Conservation (phyloP, 1,140 invertebrate genomes). For the Caenorhabditis remanei region DNA sequence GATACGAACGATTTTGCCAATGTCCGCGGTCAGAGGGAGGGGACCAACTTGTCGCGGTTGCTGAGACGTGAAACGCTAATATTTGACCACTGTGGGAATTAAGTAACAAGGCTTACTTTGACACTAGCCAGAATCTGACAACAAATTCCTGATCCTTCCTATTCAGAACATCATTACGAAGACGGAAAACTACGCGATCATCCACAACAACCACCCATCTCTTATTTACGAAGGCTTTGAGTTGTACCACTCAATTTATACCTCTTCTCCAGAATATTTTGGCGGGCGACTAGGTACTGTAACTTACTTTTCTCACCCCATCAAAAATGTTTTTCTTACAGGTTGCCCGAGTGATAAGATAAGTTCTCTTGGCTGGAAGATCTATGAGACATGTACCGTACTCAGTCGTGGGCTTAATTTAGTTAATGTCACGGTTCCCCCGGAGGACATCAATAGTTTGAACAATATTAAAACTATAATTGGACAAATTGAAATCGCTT, state of each 20-base stretch:
- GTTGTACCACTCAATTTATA: not conserved
- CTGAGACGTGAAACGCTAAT: too few species aligned
- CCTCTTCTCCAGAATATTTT: not conserved
- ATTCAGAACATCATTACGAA: not conserved
- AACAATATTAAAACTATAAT: not conserved
- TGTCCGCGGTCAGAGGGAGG: too few species aligned
- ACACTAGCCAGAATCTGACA: too few species aligned
- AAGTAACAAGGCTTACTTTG: too few species aligned
- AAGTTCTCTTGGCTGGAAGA: not conserved
- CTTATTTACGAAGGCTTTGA: not conserved
- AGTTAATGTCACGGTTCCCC: not conserved
- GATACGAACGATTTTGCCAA: too few species aligned
- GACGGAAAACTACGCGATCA: not conserved
- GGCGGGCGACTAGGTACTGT: not conserved
- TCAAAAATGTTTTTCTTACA: not conserved
- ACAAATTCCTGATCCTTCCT: too few species aligned
- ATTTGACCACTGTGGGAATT: too few species aligned
- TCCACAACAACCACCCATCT: not conserved
- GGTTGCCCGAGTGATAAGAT: conserved; percentile 8
- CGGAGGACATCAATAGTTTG: not conserved
- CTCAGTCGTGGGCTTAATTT: not conserved
- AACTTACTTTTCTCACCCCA: not conserved
- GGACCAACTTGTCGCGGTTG: too few species aligned
- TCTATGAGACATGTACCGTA: not conserved
- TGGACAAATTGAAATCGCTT: too few species aligned